Conservation (phyloP, 1,140 invertebrate species). For the Trissolcus basalis region DNA sequence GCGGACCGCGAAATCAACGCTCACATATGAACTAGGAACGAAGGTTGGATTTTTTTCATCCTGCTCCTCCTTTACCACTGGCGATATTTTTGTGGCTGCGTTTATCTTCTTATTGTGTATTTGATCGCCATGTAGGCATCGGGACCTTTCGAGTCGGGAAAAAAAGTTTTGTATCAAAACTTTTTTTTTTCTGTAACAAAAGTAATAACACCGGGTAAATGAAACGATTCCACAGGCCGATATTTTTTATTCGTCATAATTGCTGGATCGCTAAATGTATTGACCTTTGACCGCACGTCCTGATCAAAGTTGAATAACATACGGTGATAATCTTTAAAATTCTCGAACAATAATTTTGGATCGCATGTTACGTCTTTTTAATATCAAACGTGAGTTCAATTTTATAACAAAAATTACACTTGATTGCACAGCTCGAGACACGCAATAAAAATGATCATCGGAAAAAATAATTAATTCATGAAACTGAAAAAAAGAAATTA, state of each 20-base stretch:
- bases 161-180: constrained; percentile 20
- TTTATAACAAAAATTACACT: constrained; percentile 1
- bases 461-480: too few relatives aligned
- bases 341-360: constrained; percentile 14
- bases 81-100: constrained; percentile 49
- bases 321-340: constrained; percentile 1
- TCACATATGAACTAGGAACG: constrained; percentile 74
- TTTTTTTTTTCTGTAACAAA: too few relatives aligned
- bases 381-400: constrained; percentile 10
- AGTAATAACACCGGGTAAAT: constrained; percentile 35
- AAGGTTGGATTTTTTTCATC: constrained; percentile 53
- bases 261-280: background rate
- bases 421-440: too few relatives aligned
- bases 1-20: constrained; percentile 76
- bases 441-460: too few relatives aligned
- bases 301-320: background rate
- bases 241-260: constrained; percentile 1
- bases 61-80: constrained; percentile 39
- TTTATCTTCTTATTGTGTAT: constrained; percentile 52
- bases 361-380: constrained; percentile 7
- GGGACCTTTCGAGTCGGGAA: constrained; percentile 16
- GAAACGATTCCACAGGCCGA: constrained; percentile 13
- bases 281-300: constrained; percentile 4
- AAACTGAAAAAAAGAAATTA: too few relatives aligned
- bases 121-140: constrained; percentile 27